Evolutionary conservation across 2,888 invertebrate genomes (phyloP).

Genomic region (Tolmerus cingulatus): DNA sequence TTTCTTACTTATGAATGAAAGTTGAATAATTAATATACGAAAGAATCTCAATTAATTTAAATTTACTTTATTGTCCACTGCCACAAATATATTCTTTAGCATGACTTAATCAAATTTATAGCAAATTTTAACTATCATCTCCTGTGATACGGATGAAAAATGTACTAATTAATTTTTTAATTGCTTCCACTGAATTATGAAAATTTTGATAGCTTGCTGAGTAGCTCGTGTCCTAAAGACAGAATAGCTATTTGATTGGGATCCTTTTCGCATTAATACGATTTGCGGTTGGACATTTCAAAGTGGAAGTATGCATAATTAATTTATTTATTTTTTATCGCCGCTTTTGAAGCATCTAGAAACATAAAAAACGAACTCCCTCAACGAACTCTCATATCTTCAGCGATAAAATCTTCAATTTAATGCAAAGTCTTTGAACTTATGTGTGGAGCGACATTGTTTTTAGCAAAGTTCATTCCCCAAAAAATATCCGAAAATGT

Average conservation of each 20-base stretch:
- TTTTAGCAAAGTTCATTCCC: slow-evolving; percentile 1
- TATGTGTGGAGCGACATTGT: neutral
- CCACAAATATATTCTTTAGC: neutral
- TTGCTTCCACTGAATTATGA: neutral
- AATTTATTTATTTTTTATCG: neutral
- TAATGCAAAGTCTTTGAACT: slow-evolving; percentile 7
- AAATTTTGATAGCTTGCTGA: neutral
- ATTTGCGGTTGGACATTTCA: neutral
- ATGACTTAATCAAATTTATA: neutral
- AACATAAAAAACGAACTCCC: neutral
- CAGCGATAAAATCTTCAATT: neutral
- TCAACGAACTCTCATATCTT: neutral
- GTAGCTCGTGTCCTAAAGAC: neutral
- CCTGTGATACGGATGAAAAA: neutral
- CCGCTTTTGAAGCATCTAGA: neutral
- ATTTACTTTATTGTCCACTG: neutral
- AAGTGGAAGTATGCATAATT: neutral
- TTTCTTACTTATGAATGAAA: neutral
- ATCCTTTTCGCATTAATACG: neutral
- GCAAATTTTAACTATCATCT: neutral
- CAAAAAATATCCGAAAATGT: neutral
- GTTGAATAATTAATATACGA: neutral
- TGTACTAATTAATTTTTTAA: neutral
- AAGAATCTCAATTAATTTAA: neutral
- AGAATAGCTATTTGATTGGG: neutral